phyloP scores from a whole-genome alignment of 2,797 vertebrate species.

The Sarcoramphus papa region DNA sequence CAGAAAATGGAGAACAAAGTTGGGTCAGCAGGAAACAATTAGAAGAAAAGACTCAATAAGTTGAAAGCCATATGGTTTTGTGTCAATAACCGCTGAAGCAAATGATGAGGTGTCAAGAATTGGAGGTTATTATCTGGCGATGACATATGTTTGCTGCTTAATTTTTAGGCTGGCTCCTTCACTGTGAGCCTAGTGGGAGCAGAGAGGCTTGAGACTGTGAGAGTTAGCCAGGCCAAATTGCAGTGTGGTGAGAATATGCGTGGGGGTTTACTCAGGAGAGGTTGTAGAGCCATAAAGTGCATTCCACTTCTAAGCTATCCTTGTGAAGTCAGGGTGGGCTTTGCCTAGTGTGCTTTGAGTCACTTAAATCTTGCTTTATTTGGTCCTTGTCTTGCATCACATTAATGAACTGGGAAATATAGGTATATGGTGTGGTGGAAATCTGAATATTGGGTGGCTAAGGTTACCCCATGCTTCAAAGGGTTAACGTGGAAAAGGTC shows the following conservation, averaged over 20 bases:
- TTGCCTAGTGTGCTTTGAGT: background rate
- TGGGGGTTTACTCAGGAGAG: background rate
- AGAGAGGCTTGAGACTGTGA: background rate
- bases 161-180: background rate
- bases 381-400: background rate
- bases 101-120: constrained; percentile 19
- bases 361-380: background rate
- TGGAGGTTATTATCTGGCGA: constrained; percentile 1
- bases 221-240: background rate
- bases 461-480: background rate
- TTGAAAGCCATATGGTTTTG: background rate
- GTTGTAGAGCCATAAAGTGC: background rate
- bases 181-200: background rate
- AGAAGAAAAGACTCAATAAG: background rate
- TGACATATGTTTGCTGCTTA: constrained; percentile 21
- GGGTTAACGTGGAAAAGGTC: background rate
- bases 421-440: background rate
- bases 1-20: background rate
- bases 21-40: constrained; percentile 3
- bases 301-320: background rate
- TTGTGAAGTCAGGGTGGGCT: background rate
- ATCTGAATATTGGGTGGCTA: background rate
- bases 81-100: background rate
- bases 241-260: background rate
- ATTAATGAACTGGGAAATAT: background rate